phyloP scores from a whole-genome alignment of 2,113 vertebrate genomes.

The Clarias macrocephalus region DNA sequence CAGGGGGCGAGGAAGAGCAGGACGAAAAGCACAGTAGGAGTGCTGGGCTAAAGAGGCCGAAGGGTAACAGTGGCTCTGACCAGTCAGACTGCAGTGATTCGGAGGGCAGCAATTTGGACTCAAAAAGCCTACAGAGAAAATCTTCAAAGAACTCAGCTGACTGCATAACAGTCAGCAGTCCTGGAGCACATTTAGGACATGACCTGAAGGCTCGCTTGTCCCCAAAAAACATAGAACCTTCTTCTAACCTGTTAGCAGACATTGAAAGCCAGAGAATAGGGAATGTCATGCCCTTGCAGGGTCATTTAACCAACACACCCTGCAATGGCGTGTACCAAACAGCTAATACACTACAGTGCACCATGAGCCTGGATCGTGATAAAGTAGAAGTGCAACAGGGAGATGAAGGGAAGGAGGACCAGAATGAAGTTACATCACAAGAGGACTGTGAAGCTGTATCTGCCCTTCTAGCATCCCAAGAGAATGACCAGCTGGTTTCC shows the following conservation, averaged over 20 bases:
- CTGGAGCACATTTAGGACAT: conserved; percentile 76
- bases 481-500: conserved; percentile 68
- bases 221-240: conserved; percentile 22
- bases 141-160: conserved; percentile 68
- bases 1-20: conserved; percentile 40
- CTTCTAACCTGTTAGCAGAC: conserved; percentile 26
- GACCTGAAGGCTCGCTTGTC: conserved; percentile 54
- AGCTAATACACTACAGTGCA: conserved; percentile 48
- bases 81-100: conserved; percentile 82
- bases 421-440: conserved; percentile 44
- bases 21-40: conserved; percentile 79
- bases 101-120: conserved; percentile 76
- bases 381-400: conserved; percentile 55
- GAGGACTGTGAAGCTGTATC: conserved; percentile 74
- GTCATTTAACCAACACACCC: not conserved
- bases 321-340: conserved; percentile 59
- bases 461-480: conserved; percentile 73
- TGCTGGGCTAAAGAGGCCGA: conserved; percentile 73
- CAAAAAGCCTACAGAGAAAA: conserved; percentile 79
- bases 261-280: conserved; percentile 16
- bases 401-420: conserved; percentile 46
- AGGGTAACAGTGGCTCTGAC: conserved; percentile 74
- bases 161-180: conserved; percentile 19
- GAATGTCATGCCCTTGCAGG: conserved; percentile 22
- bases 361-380: conserved; percentile 51